Conservation (phyloP, 2,113 vertebrate genomes). For the Alethe castanea region DNA sequence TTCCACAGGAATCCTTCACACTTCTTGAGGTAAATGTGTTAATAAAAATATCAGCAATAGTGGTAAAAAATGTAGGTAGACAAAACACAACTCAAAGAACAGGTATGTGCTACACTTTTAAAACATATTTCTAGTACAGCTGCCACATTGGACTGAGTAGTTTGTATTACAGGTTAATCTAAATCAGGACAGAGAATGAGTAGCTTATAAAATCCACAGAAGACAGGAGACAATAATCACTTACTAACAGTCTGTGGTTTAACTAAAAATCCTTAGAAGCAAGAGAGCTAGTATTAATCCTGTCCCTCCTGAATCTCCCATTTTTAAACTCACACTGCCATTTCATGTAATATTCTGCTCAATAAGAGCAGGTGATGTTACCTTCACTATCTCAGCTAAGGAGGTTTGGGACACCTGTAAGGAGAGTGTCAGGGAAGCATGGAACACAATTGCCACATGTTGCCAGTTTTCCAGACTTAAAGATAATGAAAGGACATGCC, state of each 20-base stretch:
- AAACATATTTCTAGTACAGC: background rate
- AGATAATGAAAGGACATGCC: background rate
- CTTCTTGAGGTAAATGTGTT: background rate
- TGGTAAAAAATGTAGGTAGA: background rate
- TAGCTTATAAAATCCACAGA: background rate
- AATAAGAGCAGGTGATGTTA: rapidly evolving
- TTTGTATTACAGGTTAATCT: background rate
- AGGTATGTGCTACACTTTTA: background rate
- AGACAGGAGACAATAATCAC: background rate
- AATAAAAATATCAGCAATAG: background rate
- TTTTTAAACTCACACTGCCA: background rate
- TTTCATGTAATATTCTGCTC: background rate
- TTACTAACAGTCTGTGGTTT: background rate
- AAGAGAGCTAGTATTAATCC: background rate
- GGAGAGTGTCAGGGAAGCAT: background rate
- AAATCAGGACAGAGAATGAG: background rate
- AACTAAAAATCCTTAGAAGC: background rate
- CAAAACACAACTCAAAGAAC: background rate
- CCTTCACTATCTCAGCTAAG: background rate
- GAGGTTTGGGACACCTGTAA: background rate
- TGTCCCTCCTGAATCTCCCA: background rate
- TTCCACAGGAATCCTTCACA: background rate
- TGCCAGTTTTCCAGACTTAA: background rate
- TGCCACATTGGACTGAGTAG: background rate
- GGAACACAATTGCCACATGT: background rate